These are phyloP conservation scores for Orius insidiosus DNA, from an alignment of 1,140 invertebrate species.

Conservation along the genomic window DNA sequence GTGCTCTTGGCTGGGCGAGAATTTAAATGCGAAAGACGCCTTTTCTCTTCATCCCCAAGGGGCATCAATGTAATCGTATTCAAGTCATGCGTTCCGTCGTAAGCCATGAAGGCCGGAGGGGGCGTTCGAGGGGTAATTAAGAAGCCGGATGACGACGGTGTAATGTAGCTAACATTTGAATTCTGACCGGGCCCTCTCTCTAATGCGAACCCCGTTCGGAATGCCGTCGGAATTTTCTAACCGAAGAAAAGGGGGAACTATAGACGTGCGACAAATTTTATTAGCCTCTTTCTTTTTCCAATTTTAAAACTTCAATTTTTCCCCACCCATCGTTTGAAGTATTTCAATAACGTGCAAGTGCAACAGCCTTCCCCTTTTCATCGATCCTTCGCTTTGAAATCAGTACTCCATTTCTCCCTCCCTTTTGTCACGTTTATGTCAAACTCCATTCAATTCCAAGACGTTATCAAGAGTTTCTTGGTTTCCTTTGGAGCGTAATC, in stretches of 20 bases:
- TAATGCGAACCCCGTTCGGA: background rate
- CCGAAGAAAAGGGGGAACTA: background rate
- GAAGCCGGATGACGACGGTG: conserved; percentile 2
- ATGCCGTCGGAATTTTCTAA: conserved; percentile 8
- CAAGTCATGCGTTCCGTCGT: conserved; percentile 7
- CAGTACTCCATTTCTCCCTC: too few relatives aligned
- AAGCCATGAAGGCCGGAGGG: conserved; percentile 4
- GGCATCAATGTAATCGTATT: conserved; percentile 4
- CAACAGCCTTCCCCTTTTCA: too few relatives aligned
- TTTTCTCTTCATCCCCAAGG: too few relatives aligned
- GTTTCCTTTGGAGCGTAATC: too few relatives aligned
- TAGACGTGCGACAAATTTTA: conserved; percentile 10
- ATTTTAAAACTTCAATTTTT: too few relatives aligned
- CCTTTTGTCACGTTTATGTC: too few relatives aligned
- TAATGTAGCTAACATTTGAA: conserved; percentile 10
- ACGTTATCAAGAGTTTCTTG: too few relatives aligned
- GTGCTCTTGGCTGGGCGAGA: background rate
- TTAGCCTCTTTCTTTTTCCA: background rate
- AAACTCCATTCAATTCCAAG: too few relatives aligned
- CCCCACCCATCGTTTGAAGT: too few relatives aligned
- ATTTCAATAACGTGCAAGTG: too few relatives aligned
- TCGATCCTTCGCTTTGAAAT: too few relatives aligned
- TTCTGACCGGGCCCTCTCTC: background rate
- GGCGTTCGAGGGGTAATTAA: conserved; percentile 12
- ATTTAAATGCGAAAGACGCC: conserved; percentile 4